Evolutionary conservation across 2,888 invertebrate genomes (phyloP).

Genomic region (Nephrocerus scutellatus): DNA sequence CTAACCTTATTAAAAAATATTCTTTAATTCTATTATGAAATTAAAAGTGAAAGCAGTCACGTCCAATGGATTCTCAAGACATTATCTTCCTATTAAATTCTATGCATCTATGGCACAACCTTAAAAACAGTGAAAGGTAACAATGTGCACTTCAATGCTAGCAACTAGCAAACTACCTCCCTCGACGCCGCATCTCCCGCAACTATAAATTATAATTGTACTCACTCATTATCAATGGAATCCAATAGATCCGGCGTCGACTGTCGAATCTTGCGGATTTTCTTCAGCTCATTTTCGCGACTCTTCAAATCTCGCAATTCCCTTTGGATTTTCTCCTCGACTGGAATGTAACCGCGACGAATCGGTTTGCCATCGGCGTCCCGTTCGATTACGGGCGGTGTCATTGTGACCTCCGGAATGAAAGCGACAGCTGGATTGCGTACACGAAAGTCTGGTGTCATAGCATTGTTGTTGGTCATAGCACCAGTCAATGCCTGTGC

Average conservation of each 20-base stretch:
- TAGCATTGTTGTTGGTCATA: neutral
- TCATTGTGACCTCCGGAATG: constrained; percentile 37
- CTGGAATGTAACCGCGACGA: constrained; percentile 72
- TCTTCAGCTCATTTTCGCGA: constrained; percentile 72
- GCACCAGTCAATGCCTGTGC: constrained; percentile 35
- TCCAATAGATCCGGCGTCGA: constrained; percentile 60
- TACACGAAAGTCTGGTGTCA: constrained; percentile 9
- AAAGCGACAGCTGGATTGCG: constrained; percentile 21
- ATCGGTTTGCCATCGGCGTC: constrained; percentile 58
- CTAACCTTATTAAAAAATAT: too few species aligned
- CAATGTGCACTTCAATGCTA: too few species aligned
- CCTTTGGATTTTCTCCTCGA: constrained; percentile 81
- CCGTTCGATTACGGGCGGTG: constrained; percentile 50
- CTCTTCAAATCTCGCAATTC: constrained; percentile 79
- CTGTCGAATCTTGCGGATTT: constrained; percentile 56
- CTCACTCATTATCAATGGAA: constrained; percentile 54
- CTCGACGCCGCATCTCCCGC: neutral
- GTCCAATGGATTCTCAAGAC: too few species aligned
- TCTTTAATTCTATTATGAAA: too few species aligned
- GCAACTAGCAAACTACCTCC: too few species aligned
- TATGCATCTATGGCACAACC: too few species aligned
- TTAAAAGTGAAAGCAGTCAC: too few species aligned
- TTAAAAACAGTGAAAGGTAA: too few species aligned
- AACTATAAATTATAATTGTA: constrained; percentile 2
- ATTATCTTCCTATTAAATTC: too few species aligned